Evolutionary conservation across 2,888 invertebrate genomes (phyloP).

Genomic region (Cordilura impudica): DNA sequence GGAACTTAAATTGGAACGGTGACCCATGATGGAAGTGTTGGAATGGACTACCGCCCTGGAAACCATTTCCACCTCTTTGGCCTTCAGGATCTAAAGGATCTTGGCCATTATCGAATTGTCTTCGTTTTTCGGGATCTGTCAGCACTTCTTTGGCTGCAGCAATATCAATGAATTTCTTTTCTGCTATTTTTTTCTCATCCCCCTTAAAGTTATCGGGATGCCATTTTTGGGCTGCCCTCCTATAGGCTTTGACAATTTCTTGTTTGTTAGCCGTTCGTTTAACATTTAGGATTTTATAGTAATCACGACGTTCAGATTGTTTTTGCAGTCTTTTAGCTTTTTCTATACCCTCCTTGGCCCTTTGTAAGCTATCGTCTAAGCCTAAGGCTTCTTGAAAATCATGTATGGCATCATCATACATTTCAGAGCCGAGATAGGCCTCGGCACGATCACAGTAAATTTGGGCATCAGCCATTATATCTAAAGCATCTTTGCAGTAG

Average conservation of each 20-base stretch:
- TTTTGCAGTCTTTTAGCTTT: slow-evolving; percentile 95
- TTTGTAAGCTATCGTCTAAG: slow-evolving; percentile 86
- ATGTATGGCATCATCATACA: slow-evolving; percentile 94
- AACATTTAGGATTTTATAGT: slow-evolving; percentile 92
- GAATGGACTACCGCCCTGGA: slow-evolving; percentile 84
- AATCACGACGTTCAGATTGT: slow-evolving; percentile 94
- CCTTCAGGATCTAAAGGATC: slow-evolving; percentile 98
- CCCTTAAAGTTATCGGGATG: slow-evolving; percentile 97
- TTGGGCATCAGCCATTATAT: slow-evolving; percentile 85
- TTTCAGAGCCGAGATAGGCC: slow-evolving; percentile 91
- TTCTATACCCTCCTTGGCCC: slow-evolving; percentile 93
- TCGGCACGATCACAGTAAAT: slow-evolving; percentile 95
- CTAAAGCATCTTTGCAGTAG: slow-evolving; percentile 88
- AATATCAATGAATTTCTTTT: slow-evolving; percentile 98
- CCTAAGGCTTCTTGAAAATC: slow-evolving; percentile 92
- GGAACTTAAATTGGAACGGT: slow-evolving; percentile 98
- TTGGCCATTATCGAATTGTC: slow-evolving; percentile 94
- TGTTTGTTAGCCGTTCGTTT: slow-evolving; percentile 93
- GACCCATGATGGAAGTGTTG: slow-evolving; percentile 90
- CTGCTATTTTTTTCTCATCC: slow-evolving; percentile 94
- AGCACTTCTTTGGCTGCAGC: slow-evolving; percentile 98
- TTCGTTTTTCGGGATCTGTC: slow-evolving; percentile 93
- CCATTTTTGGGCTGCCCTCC: slow-evolving; percentile 98
- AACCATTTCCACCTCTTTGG: slow-evolving; percentile 79
- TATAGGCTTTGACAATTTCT: slow-evolving; percentile 96